A percentile compares a stretch with the other conserved stretches of the same genome.
phyloP scores from a whole-genome alignment of 1,140 invertebrate genomes.

The Brevipalpus yothersi region DNA sequence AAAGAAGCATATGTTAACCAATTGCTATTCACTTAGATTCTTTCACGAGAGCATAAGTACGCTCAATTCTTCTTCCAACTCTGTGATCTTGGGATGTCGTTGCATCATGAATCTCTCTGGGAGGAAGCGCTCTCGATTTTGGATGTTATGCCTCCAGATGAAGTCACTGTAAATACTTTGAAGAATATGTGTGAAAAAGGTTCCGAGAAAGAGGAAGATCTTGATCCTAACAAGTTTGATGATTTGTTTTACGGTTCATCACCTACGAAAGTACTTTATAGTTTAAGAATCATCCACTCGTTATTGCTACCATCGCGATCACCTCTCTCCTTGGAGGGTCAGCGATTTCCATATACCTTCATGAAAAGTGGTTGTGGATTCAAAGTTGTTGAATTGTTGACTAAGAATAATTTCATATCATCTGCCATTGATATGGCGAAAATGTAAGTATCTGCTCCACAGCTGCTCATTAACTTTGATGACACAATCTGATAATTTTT shows the following conservation, averaged over 20 bases:
- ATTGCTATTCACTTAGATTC: slow-evolving; percentile 25
- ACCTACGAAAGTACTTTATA: slow-evolving; percentile 50
- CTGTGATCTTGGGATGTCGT: slow-evolving; percentile 56
- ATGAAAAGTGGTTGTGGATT: slow-evolving; percentile 56
- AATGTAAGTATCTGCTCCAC: slow-evolving; percentile 21
- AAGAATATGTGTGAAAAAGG: slow-evolving; percentile 2
- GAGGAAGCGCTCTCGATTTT: slow-evolving; percentile 61
- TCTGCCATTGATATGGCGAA: slow-evolving; percentile 54
- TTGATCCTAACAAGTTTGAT: background rate
- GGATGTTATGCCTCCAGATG: slow-evolving; percentile 69
- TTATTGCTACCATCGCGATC: slow-evolving; percentile 72
- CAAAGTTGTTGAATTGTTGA: slow-evolving; percentile 53
- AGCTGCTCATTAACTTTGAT: background rate
- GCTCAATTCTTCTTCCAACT: slow-evolving; percentile 70
- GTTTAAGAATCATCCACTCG: slow-evolving; percentile 43
- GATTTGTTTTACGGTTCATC: slow-evolving; percentile 41
- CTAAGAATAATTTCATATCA: slow-evolving; percentile 60
- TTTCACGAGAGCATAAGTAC: slow-evolving; percentile 52
- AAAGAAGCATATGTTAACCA: background rate
- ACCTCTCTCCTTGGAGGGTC: slow-evolving; percentile 48
- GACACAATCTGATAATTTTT: background rate
- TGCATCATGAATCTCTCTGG: slow-evolving; percentile 47
- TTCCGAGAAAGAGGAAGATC: background rate
- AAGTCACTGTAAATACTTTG: slow-evolving; percentile 1
- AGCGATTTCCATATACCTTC: slow-evolving; percentile 68